These are phyloP conservation scores for Strix aluco DNA, from an alignment of 2,113 vertebrate species.

Conservation along the genomic window DNA sequence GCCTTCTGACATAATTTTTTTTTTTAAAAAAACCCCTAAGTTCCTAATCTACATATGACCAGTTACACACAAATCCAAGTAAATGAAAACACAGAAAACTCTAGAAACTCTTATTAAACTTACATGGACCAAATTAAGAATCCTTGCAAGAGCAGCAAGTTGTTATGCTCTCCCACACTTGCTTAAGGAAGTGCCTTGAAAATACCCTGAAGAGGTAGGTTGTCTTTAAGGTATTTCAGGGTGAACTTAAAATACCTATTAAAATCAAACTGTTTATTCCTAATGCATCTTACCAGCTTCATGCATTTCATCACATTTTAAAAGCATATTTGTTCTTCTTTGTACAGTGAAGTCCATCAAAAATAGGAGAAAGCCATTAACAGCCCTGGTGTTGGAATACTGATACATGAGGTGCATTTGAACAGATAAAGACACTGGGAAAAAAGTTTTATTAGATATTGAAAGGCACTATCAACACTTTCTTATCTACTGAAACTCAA, in stretches of 20 bases:
- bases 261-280: not conserved
- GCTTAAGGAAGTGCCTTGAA: not conserved
- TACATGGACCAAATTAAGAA: not conserved
- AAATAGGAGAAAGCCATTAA: not conserved
- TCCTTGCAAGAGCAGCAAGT: not conserved
- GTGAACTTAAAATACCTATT: not conserved
- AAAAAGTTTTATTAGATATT: not conserved
- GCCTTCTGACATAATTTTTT: not conserved
- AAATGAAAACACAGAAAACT: not conserved
- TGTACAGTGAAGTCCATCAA: not conserved
- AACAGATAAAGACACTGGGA: not conserved
- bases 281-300: not conserved
- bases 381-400: not conserved
- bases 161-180: not conserved
- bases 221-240: not conserved
- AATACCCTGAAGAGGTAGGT: not conserved
- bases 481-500: not conserved
- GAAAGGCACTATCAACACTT: not conserved
- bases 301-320: not conserved
- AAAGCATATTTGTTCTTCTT: not conserved
- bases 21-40: not conserved
- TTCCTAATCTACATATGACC: not conserved
- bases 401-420: not conserved
- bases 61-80: not conserved
- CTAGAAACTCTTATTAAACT: not conserved